Conservation (phyloP, 2,113 vertebrate species). For the Budorcas taxicolor region DNA sequence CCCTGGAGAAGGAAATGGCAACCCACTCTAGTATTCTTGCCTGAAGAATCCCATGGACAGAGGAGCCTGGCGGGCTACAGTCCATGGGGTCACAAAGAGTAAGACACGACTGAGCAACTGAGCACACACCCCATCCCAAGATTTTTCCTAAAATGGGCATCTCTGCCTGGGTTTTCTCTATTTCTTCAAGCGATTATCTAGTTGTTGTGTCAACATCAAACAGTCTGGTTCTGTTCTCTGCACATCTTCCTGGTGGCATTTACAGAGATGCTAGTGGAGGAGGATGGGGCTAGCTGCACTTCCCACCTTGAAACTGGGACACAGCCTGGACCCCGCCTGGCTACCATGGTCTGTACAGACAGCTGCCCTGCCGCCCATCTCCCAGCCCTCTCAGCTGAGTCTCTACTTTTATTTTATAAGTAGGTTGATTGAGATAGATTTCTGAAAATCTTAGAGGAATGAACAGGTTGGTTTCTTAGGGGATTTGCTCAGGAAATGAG, state of each 20-base stretch:
- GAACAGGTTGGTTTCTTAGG: conserved; percentile 36
- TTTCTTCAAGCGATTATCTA: too few species aligned
- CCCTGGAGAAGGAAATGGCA: background rate
- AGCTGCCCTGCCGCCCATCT: fast-evolving
- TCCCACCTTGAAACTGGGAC: fast-evolving
- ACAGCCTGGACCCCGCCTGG: fast-evolving
- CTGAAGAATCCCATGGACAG: background rate
- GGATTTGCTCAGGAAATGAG: conserved; percentile 68
- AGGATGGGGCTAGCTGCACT: fast-evolving
- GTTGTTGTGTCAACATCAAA: background rate
- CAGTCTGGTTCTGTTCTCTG: background rate
- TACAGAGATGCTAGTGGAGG: background rate
- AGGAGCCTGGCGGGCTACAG: background rate
- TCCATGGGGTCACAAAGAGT: background rate
- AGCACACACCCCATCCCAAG: background rate
- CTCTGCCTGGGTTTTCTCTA: background rate
- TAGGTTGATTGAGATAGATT: background rate
- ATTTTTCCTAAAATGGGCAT: background rate
- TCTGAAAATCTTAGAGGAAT: conserved; percentile 22
- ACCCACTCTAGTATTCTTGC: background rate
- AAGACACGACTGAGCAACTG: background rate
- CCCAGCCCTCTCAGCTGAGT: background rate
- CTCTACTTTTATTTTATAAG: background rate
- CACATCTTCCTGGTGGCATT: too few species aligned
- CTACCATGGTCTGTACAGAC: fast-evolving